These are phyloP conservation scores for Myiopsitta monachus DNA, from an alignment of 2,113 vertebrate genomes.

Conservation along the genomic window DNA sequence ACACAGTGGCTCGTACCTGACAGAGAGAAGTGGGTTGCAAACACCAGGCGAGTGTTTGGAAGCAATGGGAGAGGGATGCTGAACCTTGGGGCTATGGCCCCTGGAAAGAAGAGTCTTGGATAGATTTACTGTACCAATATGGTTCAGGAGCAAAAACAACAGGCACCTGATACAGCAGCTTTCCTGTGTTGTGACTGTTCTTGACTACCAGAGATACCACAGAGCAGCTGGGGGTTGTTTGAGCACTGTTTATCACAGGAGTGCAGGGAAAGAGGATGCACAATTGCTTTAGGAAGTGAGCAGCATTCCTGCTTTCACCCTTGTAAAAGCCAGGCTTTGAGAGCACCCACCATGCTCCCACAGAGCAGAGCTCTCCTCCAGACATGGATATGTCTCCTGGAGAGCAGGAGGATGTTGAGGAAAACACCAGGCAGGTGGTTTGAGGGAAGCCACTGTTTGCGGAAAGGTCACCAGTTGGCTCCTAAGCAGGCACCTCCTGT, in stretches of 20 bases:
- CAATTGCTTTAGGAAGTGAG: neutral
- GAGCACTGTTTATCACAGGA: neutral
- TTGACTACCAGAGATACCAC: neutral
- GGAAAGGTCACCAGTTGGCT: neutral
- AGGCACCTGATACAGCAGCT: neutral
- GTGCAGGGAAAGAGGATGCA: neutral
- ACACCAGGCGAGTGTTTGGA: accelerated
- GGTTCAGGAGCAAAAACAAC: neutral
- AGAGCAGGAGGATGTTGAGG: neutral
- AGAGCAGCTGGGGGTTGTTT: neutral
- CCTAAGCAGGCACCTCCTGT: neutral
- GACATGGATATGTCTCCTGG: accelerated
- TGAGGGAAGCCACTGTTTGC: neutral
- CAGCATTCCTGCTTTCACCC: neutral
- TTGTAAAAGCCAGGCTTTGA: neutral
- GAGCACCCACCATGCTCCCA: accelerated
- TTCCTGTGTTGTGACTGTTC: neutral
- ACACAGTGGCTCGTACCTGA: neutral
- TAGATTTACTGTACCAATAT: neutral
- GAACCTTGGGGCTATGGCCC: neutral
- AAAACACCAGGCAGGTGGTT: neutral
- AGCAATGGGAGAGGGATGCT: neutral
- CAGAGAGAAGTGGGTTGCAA: neutral
- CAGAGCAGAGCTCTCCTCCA: neutral
- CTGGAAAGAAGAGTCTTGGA: neutral